Evolutionary conservation across 2,888 invertebrate genomes (phyloP).

Genomic region (Vannuccia rotundouncinata): DNA sequence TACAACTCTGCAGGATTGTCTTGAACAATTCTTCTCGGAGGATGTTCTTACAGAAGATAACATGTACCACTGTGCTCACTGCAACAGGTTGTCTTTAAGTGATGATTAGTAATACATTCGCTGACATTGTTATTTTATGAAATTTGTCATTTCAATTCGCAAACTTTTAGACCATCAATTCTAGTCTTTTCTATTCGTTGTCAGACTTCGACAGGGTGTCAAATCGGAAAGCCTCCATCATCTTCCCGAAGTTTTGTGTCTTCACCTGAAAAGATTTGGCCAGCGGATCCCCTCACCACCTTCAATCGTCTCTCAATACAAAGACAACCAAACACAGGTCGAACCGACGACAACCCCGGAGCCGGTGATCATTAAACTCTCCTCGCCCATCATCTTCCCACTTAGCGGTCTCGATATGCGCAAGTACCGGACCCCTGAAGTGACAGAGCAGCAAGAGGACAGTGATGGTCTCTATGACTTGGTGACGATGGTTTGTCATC

Average conservation of each 20-base stretch:
- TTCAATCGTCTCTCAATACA: neutral
- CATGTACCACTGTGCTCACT: neutral
- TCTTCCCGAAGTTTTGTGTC: neutral
- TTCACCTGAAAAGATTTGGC: neutral
- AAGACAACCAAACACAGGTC: neutral
- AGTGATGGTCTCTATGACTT: neutral
- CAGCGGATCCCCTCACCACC: neutral
- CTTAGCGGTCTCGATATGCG: slow-evolving; percentile 2
- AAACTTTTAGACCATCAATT: no score
- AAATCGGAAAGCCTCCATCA: neutral
- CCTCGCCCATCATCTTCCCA: neutral
- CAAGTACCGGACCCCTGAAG: neutral
- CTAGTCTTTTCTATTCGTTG: no score
- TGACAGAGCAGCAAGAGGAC: neutral
- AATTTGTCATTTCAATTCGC: no score
- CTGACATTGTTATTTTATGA: neutral
- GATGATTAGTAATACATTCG: no score
- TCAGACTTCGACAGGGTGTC: neutral
- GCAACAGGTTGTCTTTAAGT: no score
- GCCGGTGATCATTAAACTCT: neutral
- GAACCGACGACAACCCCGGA: neutral
- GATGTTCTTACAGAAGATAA: neutral
- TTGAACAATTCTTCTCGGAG: neutral
- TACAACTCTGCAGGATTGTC: neutral
- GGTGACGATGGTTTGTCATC: neutral